A percentile compares a stretch with the other conserved stretches of the same genome.
Evolutionary conservation across 2,888 invertebrate species (phyloP).

Genomic region (Camponotus fellah): DNA sequence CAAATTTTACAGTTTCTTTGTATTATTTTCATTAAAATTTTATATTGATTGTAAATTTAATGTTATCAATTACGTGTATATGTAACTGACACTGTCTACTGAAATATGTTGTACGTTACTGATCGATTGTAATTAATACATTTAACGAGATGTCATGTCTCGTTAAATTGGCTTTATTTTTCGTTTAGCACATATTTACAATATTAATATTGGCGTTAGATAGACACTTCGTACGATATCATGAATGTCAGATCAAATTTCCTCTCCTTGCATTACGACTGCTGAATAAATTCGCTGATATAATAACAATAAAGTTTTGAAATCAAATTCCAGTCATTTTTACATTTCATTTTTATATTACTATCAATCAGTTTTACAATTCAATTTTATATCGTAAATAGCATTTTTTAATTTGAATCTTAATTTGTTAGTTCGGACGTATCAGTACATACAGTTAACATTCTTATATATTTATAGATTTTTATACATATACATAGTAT

Average conservation of each 20-base stretch:
- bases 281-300: background rate
- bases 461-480: too few relatives aligned
- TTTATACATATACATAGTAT: too few relatives aligned
- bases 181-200: conserved; percentile 58
- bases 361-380: background rate
- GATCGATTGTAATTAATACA: conserved; percentile 59
- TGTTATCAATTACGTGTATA: background rate
- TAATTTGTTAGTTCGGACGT: background rate
- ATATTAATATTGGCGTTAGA: conserved; percentile 53
- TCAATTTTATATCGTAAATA: conserved; percentile 9
- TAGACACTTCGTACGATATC: conserved; percentile 31
- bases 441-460: background rate
- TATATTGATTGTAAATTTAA: background rate
- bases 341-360: background rate
- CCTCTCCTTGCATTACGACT: conserved; percentile 44
- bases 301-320: conserved; percentile 42
- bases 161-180: conserved; percentile 67
- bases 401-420: background rate
- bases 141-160: conserved; percentile 25
- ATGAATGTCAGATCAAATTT: conserved; percentile 55
- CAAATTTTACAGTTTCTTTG: background rate
- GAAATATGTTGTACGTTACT: conserved; percentile 1
- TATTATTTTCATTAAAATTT: conserved; percentile 6
- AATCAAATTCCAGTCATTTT: background rate
- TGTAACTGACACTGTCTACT: background rate